Evolutionary conservation across 2,888 invertebrate species (phyloP).

Genomic region (Leptopilina drosophilae): DNA sequence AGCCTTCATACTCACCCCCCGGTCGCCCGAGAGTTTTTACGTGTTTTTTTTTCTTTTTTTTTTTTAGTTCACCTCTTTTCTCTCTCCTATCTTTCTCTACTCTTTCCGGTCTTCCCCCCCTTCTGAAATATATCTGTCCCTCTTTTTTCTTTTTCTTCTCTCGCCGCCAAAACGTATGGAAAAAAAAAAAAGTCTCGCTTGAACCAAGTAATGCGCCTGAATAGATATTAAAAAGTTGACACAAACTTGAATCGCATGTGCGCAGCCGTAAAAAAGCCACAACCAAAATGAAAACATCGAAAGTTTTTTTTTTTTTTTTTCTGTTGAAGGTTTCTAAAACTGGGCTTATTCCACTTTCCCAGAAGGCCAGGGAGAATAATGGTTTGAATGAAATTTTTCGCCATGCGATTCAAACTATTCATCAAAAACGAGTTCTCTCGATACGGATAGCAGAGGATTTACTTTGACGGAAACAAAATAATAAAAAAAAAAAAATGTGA

Average conservation of each 20-base stretch:
- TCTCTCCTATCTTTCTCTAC: neutral
- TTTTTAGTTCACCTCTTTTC: conserved; percentile 53
- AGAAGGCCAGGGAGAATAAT: neutral
- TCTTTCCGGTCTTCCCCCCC: neutral
- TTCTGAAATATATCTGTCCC: neutral
- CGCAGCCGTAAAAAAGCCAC: neutral
- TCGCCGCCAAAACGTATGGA: neutral
- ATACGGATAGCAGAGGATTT: conserved; percentile 1
- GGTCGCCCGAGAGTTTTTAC: conserved; percentile 36
- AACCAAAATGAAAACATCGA: conserved; percentile 14
- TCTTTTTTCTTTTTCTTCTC: conserved; percentile 6
- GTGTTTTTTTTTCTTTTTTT: conserved; percentile 39
- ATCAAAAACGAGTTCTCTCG: conserved; percentile 28
- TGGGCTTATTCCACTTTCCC: conserved; percentile 9
- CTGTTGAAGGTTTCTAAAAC: conserved; percentile 30
- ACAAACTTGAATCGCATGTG: conserved; percentile 3
- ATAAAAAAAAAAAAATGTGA: neutral
- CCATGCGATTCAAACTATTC: conserved; percentile 13
- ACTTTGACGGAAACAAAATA: neutral
- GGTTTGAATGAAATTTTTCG: conserved; percentile 31
- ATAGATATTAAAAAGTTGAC: no score
- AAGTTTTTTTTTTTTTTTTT: neutral
- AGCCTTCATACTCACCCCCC: conserved; percentile 18
- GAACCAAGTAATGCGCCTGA: conserved; percentile 15
- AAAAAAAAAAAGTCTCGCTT: conserved; percentile 28